A percentile compares a stretch with the other conserved stretches of the same genome.
Evolutionary conservation across 2,888 invertebrate species (phyloP).

Genomic region (Drosophila histrio): DNA sequence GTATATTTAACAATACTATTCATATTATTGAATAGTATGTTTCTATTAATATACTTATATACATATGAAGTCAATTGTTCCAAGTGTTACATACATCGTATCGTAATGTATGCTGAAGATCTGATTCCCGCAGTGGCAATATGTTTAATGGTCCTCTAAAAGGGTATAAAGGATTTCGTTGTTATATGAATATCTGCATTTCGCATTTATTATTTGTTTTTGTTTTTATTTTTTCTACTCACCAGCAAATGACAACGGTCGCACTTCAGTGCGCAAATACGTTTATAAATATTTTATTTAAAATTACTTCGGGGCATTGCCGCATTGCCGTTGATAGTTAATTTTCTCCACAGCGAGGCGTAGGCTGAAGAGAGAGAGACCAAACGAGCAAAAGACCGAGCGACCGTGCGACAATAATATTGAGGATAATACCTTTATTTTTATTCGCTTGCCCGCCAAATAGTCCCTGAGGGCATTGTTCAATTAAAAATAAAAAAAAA

Average conservation of each 20-base stretch:
- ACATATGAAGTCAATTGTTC: neutral
- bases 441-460: conserved; percentile 68
- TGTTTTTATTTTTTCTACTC: neutral
- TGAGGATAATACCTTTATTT: conserved; percentile 80
- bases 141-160: conserved; percentile 7
- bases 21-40: too few species aligned
- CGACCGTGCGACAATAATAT: conserved; percentile 64
- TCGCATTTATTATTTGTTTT: neutral
- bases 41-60: too few species aligned
- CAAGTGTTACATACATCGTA: neutral
- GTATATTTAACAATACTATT: too few species aligned
- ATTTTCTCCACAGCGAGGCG: conserved; percentile 63
- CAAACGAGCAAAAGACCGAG: neutral
- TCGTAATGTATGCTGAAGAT: neutral
- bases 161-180: conserved; percentile 24
- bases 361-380: conserved; percentile 23
- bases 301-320: conserved; percentile 78
- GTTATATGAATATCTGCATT: conserved; percentile 26
- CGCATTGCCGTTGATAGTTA: conserved; percentile 71
- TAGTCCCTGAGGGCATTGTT: conserved; percentile 72
- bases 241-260: conserved; percentile 63
- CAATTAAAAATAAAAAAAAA: conserved; percentile 69
- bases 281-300: conserved; percentile 80
- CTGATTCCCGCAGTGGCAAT: conserved; percentile 17
- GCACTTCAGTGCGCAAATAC: conserved; percentile 74